phyloP scores from a whole-genome alignment of 2,888 invertebrate genomes.

The Chymomyza procnemis region DNA sequence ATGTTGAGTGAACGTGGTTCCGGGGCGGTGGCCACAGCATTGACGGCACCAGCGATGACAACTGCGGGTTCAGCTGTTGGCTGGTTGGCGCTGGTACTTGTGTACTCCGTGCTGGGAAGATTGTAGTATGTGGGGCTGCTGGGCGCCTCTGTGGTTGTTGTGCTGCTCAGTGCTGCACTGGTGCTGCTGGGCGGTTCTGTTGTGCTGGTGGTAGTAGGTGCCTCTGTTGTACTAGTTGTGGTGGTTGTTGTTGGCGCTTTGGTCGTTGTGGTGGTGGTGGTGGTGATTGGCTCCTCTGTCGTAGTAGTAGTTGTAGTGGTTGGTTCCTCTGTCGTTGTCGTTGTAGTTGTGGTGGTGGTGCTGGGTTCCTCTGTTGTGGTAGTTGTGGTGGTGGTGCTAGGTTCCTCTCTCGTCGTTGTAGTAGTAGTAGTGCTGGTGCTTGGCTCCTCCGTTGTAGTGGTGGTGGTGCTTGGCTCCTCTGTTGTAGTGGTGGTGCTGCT shows the following conservation, averaged over 20 bases:
- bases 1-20: slow-evolving; percentile 36
- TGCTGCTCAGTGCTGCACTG: not conserved
- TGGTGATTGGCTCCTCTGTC: not conserved
- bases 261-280: slow-evolving; percentile 4
- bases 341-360: slow-evolving; percentile 12
- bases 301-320: not conserved
- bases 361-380: not conserved
- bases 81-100: slow-evolving; percentile 6
- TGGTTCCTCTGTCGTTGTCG: slow-evolving; percentile 8
- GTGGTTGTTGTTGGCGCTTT: slow-evolving; percentile 13
- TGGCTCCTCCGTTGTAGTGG: slow-evolving; percentile 14
- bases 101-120: not conserved
- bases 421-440: not conserved
- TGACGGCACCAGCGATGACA: slow-evolving; percentile 13
- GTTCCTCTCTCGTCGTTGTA: slow-evolving; percentile 11
- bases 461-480: slow-evolving; percentile 11
- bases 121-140: not conserved
- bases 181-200: slow-evolving; percentile 11
- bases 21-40: slow-evolving; percentile 25
- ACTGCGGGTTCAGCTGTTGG: slow-evolving; percentile 27
- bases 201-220: not conserved
- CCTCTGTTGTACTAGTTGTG: slow-evolving; percentile 16
- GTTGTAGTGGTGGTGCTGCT: slow-evolving; percentile 7
- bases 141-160: not conserved
- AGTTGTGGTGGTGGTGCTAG: slow-evolving; percentile 7